Base-by-base conservation (phyloP, 2,888 invertebrate species). In the Oasisia sp. region DNA sequence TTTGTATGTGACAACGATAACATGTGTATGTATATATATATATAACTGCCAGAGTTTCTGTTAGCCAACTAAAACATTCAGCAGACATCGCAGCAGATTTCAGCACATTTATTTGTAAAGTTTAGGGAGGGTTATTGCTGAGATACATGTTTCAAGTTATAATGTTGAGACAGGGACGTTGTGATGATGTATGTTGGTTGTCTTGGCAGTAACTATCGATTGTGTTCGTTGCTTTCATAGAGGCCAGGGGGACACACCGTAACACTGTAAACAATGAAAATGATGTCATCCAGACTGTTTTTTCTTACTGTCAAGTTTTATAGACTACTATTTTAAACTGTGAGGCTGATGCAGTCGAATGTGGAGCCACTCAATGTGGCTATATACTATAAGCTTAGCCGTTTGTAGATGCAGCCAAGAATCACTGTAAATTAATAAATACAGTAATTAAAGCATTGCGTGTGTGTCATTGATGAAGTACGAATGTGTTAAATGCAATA, bases 351-450 rank as follows among this genome's bases (percentile, higher is more conserved):
- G 74, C 74, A 74, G 27, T 74, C 74, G n/a, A 19, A 74, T 50
- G 50, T n/a, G 14, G 74, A 74, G 74, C 27, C 74, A 74, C 27
- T 74, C n/a, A 74, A 74, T 74, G 74, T 74, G 74, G 74, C 74
- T 74, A 74, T 27, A 74, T 74, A 74, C 74, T 74, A 74, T 74
- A 74, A 74, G 74, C 74, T 74, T 56, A 56, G 56, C 56, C 56
- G 56, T 74, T 74, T 74, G 74, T 74, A 74, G 74, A 74, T n/a
- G 74, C 74, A 74, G n/a, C 74, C 74, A 74, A 74, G 74, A 74
- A 74, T 74, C 74, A 74, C 27, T 74, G 74, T 74, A 74, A 74
- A 74, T 74, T 74, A 74, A 74, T 74, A 74, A 74, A 74, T 56
- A 56, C 74, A 74, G 74, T 74, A 74, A 74, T 27, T 74, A 74